phyloP scores from a whole-genome alignment of 1,140 invertebrate species.

The Microplitis mediator region DNA sequence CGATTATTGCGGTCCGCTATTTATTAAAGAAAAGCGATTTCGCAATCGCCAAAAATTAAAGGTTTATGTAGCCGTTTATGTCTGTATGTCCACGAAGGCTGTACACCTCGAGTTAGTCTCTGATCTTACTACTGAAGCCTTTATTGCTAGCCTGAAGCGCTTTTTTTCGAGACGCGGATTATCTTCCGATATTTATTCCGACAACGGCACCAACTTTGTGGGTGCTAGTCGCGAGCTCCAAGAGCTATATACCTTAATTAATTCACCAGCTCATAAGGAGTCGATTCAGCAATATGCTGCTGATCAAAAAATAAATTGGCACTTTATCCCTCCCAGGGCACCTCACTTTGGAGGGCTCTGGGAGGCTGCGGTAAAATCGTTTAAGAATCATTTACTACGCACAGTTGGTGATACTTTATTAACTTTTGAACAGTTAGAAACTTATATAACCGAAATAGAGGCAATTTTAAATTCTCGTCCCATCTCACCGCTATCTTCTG shows the following conservation, averaged over 20 bases:
- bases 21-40: neutral
- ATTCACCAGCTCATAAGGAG: neutral
- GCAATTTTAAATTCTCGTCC: neutral
- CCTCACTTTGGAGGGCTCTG: too few species aligned
- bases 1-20: neutral
- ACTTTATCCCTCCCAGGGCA: neutral
- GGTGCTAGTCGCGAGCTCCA: neutral
- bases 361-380: too few species aligned
- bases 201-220: slow-evolving; percentile 9
- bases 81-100: neutral
- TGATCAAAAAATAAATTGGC: neutral
- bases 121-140: neutral
- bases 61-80: neutral
- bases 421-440: too few species aligned
- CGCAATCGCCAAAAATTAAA: neutral
- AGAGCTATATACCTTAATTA: neutral
- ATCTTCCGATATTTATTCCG: neutral
- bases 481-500: neutral
- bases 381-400: too few species aligned
- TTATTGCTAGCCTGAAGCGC: neutral
- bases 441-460: neutral
- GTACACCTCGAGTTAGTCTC: neutral
- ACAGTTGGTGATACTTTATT: too few species aligned
- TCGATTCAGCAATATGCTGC: neutral
- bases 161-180: neutral